Evolutionary conservation across 2,888 invertebrate species (phyloP).

Genomic region (Eudemis profundana): DNA sequence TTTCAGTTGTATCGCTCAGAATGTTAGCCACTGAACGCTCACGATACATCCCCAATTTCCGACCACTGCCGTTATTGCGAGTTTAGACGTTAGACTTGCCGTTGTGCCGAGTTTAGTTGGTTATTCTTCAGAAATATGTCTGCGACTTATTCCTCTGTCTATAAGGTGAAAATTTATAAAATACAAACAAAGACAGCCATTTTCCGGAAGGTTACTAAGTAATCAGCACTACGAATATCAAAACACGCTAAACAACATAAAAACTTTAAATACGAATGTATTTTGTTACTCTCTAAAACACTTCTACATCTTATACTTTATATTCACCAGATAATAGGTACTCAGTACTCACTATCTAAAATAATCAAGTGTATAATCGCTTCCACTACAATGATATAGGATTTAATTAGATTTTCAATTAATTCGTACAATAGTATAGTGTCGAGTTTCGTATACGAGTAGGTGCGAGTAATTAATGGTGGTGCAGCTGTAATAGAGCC

Average conservation of each 20-base stretch:
- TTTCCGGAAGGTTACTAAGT: too few species aligned
- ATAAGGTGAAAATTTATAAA: too few species aligned
- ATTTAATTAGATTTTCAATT: conserved; percentile 22
- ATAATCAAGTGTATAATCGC: background rate
- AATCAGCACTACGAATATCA: too few species aligned
- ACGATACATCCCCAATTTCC: conserved; percentile 67
- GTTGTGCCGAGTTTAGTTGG: too few species aligned
- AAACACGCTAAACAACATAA: too few species aligned
- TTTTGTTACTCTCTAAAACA: too few species aligned
- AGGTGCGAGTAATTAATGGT: conserved; percentile 25
- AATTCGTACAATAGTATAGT: background rate
- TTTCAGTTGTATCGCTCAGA: conserved; percentile 4
- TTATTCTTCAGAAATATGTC: too few species aligned
- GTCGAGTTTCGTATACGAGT: background rate
- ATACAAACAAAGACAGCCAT: too few species aligned
- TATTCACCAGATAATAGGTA: background rate
- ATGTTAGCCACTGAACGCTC: conserved; percentile 68
- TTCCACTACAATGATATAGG: background rate
- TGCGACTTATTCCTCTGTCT: too few species aligned
- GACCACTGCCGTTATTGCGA: conserved; percentile 61
- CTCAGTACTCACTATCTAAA: background rate
- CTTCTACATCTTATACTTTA: too few species aligned
- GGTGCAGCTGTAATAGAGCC: conserved; percentile 12
- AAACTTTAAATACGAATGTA: too few species aligned
- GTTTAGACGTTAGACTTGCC: too few species aligned